A percentile compares a stretch with the other conserved stretches of the same genome.
Evolutionary conservation across 2,797 vertebrate genomes (phyloP).

Genomic region (Calcarius lapponicus): DNA sequence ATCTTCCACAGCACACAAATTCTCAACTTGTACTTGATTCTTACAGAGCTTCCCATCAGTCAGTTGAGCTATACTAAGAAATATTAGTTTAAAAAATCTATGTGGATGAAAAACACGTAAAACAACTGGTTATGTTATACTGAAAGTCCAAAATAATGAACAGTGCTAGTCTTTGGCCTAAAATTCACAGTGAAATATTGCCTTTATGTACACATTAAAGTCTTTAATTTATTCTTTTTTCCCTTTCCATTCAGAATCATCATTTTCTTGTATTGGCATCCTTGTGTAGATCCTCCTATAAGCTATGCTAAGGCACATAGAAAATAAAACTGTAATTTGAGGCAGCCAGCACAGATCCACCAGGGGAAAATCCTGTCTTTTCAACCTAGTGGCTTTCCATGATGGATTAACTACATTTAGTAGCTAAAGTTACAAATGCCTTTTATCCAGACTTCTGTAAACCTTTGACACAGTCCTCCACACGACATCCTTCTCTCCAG

Average conservation of each 20-base stretch:
- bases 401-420: no score
- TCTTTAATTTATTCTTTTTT: not conserved
- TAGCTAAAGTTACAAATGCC: not conserved
- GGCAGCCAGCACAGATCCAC: not conserved
- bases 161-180: not conserved
- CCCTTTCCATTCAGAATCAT: not conserved
- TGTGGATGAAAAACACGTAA: not conserved
- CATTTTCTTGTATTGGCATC: not conserved
- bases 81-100: not conserved
- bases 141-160: not conserved
- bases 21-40: not conserved
- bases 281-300: not conserved
- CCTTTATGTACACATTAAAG: not conserved
- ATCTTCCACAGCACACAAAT: not conserved
- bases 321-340: not conserved
- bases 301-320: not conserved
- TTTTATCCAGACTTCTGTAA: not conserved
- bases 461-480: not conserved
- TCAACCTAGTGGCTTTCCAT: not conserved
- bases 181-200: not conserved
- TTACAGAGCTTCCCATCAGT: not conserved
- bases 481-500: not conserved
- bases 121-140: not conserved
- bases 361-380: rapidly evolving
- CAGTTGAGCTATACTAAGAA: not conserved